Evolutionary conservation across 1,140 invertebrate genomes (phyloP).

Genomic region (Oedothorax gibbosus): DNA sequence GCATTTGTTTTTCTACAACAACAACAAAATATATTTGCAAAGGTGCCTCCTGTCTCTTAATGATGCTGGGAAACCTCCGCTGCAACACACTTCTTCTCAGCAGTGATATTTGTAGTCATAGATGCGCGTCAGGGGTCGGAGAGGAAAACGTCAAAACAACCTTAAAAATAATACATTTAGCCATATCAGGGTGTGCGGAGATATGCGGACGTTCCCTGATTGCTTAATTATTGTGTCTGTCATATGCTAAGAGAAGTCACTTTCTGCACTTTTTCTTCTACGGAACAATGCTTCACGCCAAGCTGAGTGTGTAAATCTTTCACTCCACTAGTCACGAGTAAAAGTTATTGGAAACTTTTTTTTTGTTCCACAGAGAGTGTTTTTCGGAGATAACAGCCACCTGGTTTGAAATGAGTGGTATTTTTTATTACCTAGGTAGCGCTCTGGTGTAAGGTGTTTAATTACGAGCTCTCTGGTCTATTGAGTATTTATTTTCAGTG

Average conservation of each 20-base stretch:
- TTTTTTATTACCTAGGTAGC: constrained; percentile 47
- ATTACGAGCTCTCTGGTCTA: constrained; percentile 33
- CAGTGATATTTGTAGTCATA: constrained; percentile 59
- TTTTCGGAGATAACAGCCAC: constrained; percentile 6
- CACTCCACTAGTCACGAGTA: constrained; percentile 57
- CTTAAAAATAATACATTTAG: too few species aligned
- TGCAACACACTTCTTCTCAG: constrained; percentile 43
- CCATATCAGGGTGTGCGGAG: too few species aligned
- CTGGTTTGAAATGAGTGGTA: constrained; percentile 35
- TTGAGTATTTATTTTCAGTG: constrained; percentile 29
- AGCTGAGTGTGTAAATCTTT: constrained; percentile 31
- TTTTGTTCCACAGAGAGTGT: constrained; percentile 13
- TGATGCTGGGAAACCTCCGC: neutral
- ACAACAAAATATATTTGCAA: constrained; percentile 20
- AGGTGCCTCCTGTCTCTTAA: constrained; percentile 51
- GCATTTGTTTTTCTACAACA: constrained; percentile 38
- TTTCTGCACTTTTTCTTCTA: constrained; percentile 56
- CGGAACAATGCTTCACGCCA: constrained; percentile 13
- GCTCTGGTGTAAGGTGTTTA: constrained; percentile 25
- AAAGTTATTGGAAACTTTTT: constrained; percentile 19
- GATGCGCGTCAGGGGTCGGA: constrained; percentile 45
- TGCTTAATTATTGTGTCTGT: constrained; percentile 54
- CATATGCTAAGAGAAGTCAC: constrained; percentile 36
- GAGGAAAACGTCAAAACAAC: constrained; percentile 26
- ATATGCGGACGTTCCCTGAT: constrained; percentile 25